Evolutionary conservation across 2,888 invertebrate genomes (phyloP).

Genomic region (Pyrrhia umbra): DNA sequence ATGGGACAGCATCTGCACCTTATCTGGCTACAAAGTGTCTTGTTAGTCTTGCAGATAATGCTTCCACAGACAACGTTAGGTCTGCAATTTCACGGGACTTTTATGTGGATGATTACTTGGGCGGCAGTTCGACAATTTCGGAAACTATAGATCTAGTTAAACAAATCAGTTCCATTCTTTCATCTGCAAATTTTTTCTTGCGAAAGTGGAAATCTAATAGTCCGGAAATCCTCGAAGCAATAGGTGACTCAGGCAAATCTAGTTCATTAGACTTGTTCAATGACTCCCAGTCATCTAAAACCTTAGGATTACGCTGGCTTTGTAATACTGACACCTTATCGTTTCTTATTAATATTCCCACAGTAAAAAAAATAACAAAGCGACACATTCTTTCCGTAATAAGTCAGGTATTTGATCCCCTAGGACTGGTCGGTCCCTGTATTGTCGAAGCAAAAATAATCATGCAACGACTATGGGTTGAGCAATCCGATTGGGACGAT

Average conservation of each 20-base stretch:
- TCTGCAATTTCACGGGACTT: slow-evolving; percentile 1
- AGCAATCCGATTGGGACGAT: too few relatives aligned
- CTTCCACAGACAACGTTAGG: neutral
- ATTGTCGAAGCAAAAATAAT: slow-evolving; percentile 10
- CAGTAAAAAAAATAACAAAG: slow-evolving; percentile 4
- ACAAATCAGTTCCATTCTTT: neutral
- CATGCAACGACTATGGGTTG: too few relatives aligned
- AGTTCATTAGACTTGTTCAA: slow-evolving; percentile 10
- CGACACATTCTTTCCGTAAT: too few relatives aligned
- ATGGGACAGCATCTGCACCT: too few relatives aligned
- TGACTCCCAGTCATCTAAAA: slow-evolving; percentile 14
- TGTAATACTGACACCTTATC: slow-evolving; percentile 1
- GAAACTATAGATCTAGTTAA: slow-evolving; percentile 1
- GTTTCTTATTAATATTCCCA: neutral
- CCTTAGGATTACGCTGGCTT: slow-evolving; percentile 5
- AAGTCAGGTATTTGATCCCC: slow-evolving; percentile 5
- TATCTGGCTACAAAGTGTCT: too few relatives aligned
- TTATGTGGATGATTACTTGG: slow-evolving; percentile 10
- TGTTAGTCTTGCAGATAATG: neutral
- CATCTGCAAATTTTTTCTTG: neutral
- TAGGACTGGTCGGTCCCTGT: slow-evolving; percentile 11
- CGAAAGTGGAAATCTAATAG: slow-evolving; percentile 11
- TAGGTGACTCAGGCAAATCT: neutral
- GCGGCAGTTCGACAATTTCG: neutral
- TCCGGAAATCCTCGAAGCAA: slow-evolving; percentile 1